These are phyloP conservation scores for Sinonovacula constricta DNA, from an alignment of 1,140 invertebrate genomes.

Conservation along the genomic window DNA sequence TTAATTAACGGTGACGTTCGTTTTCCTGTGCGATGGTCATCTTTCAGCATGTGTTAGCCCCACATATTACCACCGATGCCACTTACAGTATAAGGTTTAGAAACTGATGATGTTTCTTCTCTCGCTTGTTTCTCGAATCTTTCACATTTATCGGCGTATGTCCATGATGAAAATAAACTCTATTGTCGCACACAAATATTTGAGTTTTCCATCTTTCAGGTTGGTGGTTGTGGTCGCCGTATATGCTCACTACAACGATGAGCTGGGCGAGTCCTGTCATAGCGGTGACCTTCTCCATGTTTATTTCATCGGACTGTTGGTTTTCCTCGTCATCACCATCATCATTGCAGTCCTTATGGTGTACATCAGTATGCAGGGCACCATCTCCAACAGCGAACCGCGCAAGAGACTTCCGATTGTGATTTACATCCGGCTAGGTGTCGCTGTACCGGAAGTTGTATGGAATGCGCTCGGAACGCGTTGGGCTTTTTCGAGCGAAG, in stretches of 20 bases:
- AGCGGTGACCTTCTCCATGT: constrained; percentile 47
- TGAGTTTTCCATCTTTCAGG: constrained; percentile 47
- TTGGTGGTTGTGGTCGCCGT: constrained; percentile 53
- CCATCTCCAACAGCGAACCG: constrained; percentile 71
- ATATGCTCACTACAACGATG: constrained; percentile 45
- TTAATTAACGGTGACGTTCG: too few relatives aligned
- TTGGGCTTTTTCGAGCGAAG: constrained; percentile 83
- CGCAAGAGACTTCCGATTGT: constrained; percentile 72
- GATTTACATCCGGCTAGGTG: constrained; percentile 78
- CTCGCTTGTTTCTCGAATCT: too few relatives aligned
- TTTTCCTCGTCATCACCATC: constrained; percentile 66
- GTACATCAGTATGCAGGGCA: constrained; percentile 74
- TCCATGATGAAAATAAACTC: too few relatives aligned
- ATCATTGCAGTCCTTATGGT: constrained; percentile 68
- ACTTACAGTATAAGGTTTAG: too few relatives aligned
- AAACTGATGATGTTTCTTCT: too few relatives aligned
- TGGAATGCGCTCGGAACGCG: constrained; percentile 89
- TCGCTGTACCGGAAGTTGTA: constrained; percentile 87
- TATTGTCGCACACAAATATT: too few relatives aligned
- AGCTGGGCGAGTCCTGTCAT: constrained; percentile 35
- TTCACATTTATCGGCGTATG: too few relatives aligned
- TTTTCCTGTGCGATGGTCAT: too few relatives aligned
- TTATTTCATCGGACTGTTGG: constrained; percentile 62
- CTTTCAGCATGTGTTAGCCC: too few relatives aligned
- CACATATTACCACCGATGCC: too few relatives aligned